Percentiles rank a stretch among this genome's conserved stretches.
These are phyloP conservation scores for Pedicia rivosa DNA, from an alignment of 2,888 invertebrate species.

Conservation along the genomic window DNA sequence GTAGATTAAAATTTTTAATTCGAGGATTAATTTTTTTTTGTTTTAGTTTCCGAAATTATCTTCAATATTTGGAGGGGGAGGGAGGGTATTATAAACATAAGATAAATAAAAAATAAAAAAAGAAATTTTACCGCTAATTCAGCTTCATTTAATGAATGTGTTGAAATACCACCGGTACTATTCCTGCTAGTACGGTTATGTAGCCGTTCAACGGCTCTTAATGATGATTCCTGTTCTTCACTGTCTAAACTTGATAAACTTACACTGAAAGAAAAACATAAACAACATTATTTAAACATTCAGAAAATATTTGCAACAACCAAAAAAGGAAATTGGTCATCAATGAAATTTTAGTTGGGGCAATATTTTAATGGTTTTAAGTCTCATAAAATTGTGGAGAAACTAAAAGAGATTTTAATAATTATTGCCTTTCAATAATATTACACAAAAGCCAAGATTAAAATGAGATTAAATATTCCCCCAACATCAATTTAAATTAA, in stretches of 20 bases:
- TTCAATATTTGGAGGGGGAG: too few species aligned
- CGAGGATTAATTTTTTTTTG: neutral
- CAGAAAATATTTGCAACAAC: too few species aligned
- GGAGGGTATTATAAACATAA: too few species aligned
- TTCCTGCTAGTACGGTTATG: slow-evolving; percentile 31
- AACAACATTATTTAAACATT: neutral
- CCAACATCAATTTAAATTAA: too few species aligned
- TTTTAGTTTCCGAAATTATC: too few species aligned
- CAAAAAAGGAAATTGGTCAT: too few species aligned
- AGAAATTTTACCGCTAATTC: slow-evolving; percentile 52
- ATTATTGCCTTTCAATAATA: too few species aligned
- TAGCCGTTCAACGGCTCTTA: slow-evolving; percentile 32
- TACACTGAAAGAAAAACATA: slow-evolving; percentile 31
- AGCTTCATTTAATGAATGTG: slow-evolving; percentile 77
- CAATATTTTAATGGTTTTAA: too few species aligned
- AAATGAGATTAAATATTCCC: too few species aligned
- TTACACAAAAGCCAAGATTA: too few species aligned
- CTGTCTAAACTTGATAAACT: slow-evolving; percentile 72
- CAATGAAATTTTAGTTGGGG: too few species aligned
- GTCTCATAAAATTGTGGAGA: neutral
- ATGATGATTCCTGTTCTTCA: slow-evolving; percentile 57
- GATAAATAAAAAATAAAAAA: neutral
- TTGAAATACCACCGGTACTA: slow-evolving; percentile 39
- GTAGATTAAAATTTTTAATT: neutral
- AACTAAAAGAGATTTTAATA: too few species aligned